phyloP scores from a whole-genome alignment of 2,113 vertebrate species.

The Macaca mulatta region DNA sequence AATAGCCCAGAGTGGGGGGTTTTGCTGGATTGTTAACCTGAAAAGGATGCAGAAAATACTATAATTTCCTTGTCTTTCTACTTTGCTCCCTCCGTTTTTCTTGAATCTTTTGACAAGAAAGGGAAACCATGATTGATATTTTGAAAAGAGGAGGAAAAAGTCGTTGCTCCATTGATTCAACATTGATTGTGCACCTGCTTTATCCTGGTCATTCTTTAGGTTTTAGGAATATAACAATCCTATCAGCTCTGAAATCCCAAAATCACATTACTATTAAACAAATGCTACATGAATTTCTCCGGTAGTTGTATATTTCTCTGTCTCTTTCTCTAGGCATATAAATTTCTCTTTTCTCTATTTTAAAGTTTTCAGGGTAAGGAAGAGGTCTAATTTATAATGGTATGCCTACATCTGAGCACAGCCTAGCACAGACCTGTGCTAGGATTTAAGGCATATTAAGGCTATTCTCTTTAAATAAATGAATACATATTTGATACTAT shows the following conservation, averaged over 20 bases:
- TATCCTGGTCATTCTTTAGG: not conserved
- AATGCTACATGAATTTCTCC: not conserved
- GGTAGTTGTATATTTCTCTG: not conserved
- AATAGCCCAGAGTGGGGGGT: not conserved
- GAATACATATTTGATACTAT: not conserved
- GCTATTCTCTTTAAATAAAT: not conserved
- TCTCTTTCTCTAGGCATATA: not conserved
- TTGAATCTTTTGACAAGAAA: not conserved
- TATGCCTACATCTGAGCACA: not conserved
- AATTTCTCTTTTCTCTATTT: not conserved
- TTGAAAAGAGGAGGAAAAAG: not conserved
- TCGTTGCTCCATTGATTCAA: not conserved
- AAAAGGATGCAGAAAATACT: not conserved
- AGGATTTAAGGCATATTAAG: not conserved
- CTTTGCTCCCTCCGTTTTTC: not conserved
- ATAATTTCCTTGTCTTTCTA: not conserved
- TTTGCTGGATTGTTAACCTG: not conserved
- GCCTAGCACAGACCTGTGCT: not conserved
- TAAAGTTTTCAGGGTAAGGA: not conserved
- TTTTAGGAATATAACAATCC: not conserved
- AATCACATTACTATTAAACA: not conserved
- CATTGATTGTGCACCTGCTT: not conserved
- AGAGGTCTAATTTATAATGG: not conserved
- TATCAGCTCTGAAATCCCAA: not conserved
- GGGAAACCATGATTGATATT: not conserved